A percentile compares a stretch with the other conserved stretches of the same genome.
These are phyloP conservation scores for Pseudochirops corinnae DNA, from an alignment of 2,797 vertebrate species.

Conservation along the genomic window DNA sequence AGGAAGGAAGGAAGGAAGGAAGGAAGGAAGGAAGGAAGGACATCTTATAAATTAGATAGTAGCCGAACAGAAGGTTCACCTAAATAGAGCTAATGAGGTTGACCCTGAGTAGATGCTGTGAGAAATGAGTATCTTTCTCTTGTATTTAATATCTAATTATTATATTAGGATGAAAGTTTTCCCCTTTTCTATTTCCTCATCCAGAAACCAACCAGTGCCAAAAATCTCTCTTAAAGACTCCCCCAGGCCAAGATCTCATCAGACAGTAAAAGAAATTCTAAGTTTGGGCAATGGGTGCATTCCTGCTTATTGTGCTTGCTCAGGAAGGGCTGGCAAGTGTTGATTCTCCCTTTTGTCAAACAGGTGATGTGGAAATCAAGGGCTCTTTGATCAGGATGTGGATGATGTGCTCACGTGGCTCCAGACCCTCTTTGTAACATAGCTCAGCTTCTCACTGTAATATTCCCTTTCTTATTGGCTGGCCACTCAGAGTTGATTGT, in stretches of 20 bases:
- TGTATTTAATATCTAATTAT: background rate
- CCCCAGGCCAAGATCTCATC: background rate
- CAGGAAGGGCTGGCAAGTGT: background rate
- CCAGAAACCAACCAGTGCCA: background rate
- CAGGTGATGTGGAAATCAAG: background rate
- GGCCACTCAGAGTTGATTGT: background rate
- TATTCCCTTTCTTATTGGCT: background rate
- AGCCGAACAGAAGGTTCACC: background rate
- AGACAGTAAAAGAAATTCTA: background rate
- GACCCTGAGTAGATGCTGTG: background rate
- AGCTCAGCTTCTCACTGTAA: background rate
- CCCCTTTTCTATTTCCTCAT: background rate
- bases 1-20: no score
- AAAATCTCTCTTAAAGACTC: background rate
- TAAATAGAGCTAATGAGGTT: background rate
- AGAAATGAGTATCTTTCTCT: background rate
- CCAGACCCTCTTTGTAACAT: background rate
- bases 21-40: no score
- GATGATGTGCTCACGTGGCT: background rate
- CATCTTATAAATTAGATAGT: background rate
- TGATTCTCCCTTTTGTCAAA: background rate
- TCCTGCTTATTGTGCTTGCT: background rate
- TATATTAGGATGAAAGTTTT: background rate
- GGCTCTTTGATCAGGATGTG: background rate
- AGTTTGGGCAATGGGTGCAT: background rate